Conservation (phyloP, 2,888 invertebrate genomes). For the Protula sp. region DNA sequence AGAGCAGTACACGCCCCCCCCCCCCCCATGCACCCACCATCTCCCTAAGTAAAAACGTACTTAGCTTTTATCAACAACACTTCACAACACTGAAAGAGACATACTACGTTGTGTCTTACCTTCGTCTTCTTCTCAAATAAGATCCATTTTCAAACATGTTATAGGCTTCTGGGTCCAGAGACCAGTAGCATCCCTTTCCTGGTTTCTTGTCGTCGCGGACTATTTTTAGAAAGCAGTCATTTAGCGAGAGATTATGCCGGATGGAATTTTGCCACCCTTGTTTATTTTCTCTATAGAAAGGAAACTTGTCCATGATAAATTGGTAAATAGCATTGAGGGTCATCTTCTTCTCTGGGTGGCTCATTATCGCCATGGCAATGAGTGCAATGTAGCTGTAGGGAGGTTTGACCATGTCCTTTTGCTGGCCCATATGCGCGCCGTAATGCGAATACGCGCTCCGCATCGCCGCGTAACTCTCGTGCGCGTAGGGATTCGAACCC, state of each 20-base stretch:
- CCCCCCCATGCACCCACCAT: too few relatives aligned
- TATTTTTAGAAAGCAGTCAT: slow-evolving; percentile 96
- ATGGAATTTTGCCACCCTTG: slow-evolving; percentile 93
- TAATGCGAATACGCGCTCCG: not conserved
- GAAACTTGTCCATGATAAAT: not conserved
- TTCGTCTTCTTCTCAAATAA: slow-evolving; percentile 68
- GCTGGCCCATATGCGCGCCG: not conserved
- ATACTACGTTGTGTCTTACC: too few relatives aligned
- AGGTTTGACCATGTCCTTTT: not conserved
- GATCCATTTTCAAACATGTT: slow-evolving; percentile 98
- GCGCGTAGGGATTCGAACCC: not conserved
- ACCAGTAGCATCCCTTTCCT: slow-evolving; percentile 96
- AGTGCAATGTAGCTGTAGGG: not conserved
- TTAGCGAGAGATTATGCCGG: slow-evolving; percentile 86
- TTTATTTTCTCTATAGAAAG: slow-evolving; percentile 82
- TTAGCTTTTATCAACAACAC: too few relatives aligned
- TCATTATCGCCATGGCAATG: not conserved
- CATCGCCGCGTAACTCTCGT: not conserved
- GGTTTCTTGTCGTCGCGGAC: slow-evolving; percentile 95
- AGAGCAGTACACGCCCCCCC: too few relatives aligned
- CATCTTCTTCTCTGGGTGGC: not conserved
- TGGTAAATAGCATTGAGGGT: not conserved
- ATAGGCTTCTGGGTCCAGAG: slow-evolving; percentile 88
- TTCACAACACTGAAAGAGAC: too few relatives aligned
- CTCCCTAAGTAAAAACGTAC: too few relatives aligned